Evolutionary conservation across 2,888 invertebrate species (phyloP).

Genomic region (Epinotia nisella): DNA sequence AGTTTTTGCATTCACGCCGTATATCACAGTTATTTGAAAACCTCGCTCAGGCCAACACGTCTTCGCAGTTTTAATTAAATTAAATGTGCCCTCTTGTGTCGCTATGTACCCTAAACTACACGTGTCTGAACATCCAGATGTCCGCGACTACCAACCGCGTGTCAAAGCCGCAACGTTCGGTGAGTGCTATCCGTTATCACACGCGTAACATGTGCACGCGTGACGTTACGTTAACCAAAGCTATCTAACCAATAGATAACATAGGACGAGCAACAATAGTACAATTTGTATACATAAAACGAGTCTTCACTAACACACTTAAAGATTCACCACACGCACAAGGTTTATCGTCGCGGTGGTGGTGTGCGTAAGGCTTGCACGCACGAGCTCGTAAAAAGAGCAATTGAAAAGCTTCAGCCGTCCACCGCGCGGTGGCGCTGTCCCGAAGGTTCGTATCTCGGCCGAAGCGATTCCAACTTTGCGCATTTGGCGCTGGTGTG

Average conservation of each 20-base stretch:
- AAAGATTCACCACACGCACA: constrained; percentile 73
- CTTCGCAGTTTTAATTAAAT: constrained; percentile 77
- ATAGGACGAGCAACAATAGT: constrained; percentile 58
- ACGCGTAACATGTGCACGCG: constrained; percentile 46
- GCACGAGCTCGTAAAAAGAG: constrained; percentile 73
- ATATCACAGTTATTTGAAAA: constrained; percentile 83
- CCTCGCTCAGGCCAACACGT: constrained; percentile 80
- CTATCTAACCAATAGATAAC: constrained; percentile 75
- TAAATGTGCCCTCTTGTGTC: constrained; percentile 60
- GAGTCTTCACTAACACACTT: constrained; percentile 69
- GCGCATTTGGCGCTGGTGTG: constrained; percentile 72
- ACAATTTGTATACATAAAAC: constrained; percentile 71
- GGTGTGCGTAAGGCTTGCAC: constrained; percentile 74
- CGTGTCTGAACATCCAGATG: constrained; percentile 69
- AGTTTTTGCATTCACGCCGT: constrained; percentile 75
- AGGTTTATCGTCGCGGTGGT: constrained; percentile 59
- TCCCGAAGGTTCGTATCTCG: constrained; percentile 66
- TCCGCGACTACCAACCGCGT: constrained; percentile 63
- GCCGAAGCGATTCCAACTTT: constrained; percentile 57
- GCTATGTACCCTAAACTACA: constrained; percentile 70
- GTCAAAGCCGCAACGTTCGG: constrained; percentile 65
- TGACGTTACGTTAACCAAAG: constrained; percentile 62
- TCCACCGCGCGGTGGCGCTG: constrained; percentile 81
- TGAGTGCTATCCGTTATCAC: constrained; percentile 58
- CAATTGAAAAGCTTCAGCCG: constrained; percentile 81